These are phyloP conservation scores for Atta cephalotes DNA, from an alignment of 1,140 invertebrate genomes.

Conservation along the genomic window DNA sequence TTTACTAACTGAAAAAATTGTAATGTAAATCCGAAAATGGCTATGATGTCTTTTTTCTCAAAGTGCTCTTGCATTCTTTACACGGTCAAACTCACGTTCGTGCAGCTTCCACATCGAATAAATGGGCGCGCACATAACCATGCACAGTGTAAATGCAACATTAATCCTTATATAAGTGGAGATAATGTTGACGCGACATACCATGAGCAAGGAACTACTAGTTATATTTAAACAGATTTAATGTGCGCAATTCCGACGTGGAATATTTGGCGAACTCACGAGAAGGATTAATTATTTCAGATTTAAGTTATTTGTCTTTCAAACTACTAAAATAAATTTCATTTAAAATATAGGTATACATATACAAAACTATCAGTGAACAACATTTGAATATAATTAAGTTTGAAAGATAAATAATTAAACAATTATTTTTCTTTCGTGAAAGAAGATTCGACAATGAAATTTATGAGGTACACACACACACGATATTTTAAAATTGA, in stretches of 20 bases:
- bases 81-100: conserved; percentile 40
- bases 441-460: not conserved
- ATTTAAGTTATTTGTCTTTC: conserved; percentile 14
- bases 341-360: not conserved
- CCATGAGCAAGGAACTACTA: conserved; percentile 35
- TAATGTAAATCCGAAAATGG: not conserved
- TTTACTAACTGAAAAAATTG: not conserved
- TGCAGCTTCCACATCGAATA: conserved; percentile 4
- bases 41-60: not conserved
- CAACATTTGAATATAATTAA: not conserved
- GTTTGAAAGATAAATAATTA: not conserved
- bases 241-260: conserved; percentile 9
- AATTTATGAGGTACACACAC: not conserved
- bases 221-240: conserved; percentile 38
- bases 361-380: not conserved
- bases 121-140: conserved; percentile 37
- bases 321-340: not conserved
- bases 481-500: conserved; percentile 8
- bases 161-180: conserved; percentile 51
- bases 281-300: not conserved
- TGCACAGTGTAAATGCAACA: conserved; percentile 34
- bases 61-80: not conserved
- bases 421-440: not conserved
- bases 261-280: not conserved
- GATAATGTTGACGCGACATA: conserved; percentile 28